Evolutionary conservation across 2,797 vertebrate genomes (phyloP), one percentile per base, ranked within the genome.

Genomic region (Pseudopleuronectes americanus): DNA sequence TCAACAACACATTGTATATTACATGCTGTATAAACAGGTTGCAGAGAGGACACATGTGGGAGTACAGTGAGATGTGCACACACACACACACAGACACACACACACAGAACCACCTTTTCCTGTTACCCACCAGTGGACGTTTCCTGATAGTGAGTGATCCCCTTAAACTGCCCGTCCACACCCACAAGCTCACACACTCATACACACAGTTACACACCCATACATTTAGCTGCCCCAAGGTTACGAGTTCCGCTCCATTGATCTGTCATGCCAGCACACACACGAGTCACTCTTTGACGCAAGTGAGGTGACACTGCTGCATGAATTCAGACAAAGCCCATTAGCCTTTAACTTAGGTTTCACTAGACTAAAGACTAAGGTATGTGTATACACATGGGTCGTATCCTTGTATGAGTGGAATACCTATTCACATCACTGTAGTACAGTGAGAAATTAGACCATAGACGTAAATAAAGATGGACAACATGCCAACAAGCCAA

Each of bases 131-230:
- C 26, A 9, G 53, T 64, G 62, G 52, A 80, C 53, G 16, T 88
- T 86, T 90, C 84, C 79, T 84, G 68, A 73, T 79, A 71, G 68
- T 80, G 63, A 79, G 47, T 82, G 85, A 87, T 71, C 49, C 60
- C 59, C 52, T 68, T 77, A 56, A 72, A 57, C 38, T 61, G 21
- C 48, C 26, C 52, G 55, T 41, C 55, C 68, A 80, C 74, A 71
- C 66, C 56, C 79, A 55, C 45, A 49, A 36, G 43, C 51, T 51
- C 45, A 49, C 48, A 45, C n/a, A n/a, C 38, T 22, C 9, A 54
- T 21, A 24, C 51, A 55, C 68, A 79, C 69, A 77, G 57, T 36
- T n/a, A 36, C 24, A 38, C 21, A 57, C 45, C 6, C 21, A 45
- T 31, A 24, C 45, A 22, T 53, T 26, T 14, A 73, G 31, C 52